Evolutionary conservation across 2,888 invertebrate species (phyloP).

Genomic region (Sericinus montela): DNA sequence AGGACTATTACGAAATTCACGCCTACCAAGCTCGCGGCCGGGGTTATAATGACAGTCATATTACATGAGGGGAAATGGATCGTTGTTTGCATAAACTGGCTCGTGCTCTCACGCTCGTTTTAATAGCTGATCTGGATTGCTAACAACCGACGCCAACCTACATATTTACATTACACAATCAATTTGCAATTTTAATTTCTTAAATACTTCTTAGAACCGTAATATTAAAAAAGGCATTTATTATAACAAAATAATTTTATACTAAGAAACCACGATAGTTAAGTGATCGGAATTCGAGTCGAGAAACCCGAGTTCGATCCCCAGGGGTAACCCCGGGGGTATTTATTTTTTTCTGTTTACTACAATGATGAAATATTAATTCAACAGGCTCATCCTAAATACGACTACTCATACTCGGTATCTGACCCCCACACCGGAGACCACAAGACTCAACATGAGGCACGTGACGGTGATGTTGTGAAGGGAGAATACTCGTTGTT

Average conservation of each 20-base stretch:
- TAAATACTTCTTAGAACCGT: background rate
- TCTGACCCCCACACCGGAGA: slow-evolving; percentile 74
- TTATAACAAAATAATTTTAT: too few species aligned
- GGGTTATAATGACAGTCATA: slow-evolving; percentile 60
- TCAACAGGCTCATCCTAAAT: slow-evolving; percentile 72
- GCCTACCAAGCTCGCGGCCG: slow-evolving; percentile 20
- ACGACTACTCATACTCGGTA: slow-evolving; percentile 73
- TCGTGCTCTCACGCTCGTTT: slow-evolving; percentile 59
- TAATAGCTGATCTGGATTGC: slow-evolving; percentile 40
- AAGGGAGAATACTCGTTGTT: slow-evolving; percentile 73
- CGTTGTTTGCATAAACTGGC: slow-evolving; percentile 61
- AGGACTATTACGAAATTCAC: slow-evolving; percentile 55
- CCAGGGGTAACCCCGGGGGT: too few species aligned
- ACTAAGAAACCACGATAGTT: too few species aligned
- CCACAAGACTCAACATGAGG: slow-evolving; percentile 73
- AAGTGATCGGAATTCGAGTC: too few species aligned
- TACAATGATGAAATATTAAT: too few species aligned
- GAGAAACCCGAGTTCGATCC: too few species aligned
- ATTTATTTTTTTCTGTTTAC: too few species aligned
- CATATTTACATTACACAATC: slow-evolving; percentile 30
- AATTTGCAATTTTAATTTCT: slow-evolving; percentile 23
- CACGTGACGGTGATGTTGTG: slow-evolving; percentile 67
- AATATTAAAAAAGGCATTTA: too few species aligned
- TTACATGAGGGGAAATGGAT: slow-evolving; percentile 47
- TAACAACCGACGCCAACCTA: slow-evolving; percentile 22